These are phyloP conservation scores for Philypnodon macrostomus DNA, from an alignment of 2,797 vertebrate genomes.

Conservation along the genomic window DNA sequence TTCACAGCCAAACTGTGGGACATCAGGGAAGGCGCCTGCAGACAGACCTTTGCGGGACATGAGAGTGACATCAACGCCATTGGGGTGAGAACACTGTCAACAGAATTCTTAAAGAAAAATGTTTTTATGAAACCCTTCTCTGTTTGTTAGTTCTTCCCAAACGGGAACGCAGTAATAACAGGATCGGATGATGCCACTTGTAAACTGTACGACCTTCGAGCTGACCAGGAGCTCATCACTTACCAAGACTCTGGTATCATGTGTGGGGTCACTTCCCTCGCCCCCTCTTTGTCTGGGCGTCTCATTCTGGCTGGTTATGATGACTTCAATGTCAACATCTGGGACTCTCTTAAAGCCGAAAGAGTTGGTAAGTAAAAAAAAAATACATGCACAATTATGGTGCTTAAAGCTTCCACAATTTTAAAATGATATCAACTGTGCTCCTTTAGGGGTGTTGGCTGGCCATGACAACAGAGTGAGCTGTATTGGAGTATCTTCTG, in stretches of 20 bases:
- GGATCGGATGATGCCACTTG: constrained; percentile 93
- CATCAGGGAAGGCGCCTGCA: constrained; percentile 87
- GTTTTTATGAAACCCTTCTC: constrained; percentile 8
- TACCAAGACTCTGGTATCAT: constrained; percentile 92
- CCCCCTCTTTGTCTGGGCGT: constrained; percentile 89
- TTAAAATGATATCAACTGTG: neutral
- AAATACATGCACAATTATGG: too few relatives aligned
- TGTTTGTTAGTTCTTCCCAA: constrained; percentile 90
- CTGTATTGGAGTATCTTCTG: constrained; percentile 90
- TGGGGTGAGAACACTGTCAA: constrained; percentile 68
- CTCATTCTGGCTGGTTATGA: constrained; percentile 93
- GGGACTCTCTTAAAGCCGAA: constrained; percentile 91
- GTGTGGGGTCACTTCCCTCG: constrained; percentile 93
- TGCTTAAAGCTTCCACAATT: too few relatives aligned
- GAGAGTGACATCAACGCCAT: constrained; percentile 98
- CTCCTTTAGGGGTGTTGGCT: constrained; percentile 84
- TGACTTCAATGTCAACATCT: constrained; percentile 97
- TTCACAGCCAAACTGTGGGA: constrained; percentile 98
- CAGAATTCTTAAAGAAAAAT: neutral
- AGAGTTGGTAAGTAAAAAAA: constrained; percentile 85
- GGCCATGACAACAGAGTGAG: constrained; percentile 98
- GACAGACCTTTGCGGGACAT: constrained; percentile 92
- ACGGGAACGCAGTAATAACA: constrained; percentile 90
- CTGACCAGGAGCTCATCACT: constrained; percentile 93
- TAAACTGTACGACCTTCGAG: constrained; percentile 90